Base-by-base conservation (phyloP, 2,113 vertebrate species). In the Columba janthina region DNA sequence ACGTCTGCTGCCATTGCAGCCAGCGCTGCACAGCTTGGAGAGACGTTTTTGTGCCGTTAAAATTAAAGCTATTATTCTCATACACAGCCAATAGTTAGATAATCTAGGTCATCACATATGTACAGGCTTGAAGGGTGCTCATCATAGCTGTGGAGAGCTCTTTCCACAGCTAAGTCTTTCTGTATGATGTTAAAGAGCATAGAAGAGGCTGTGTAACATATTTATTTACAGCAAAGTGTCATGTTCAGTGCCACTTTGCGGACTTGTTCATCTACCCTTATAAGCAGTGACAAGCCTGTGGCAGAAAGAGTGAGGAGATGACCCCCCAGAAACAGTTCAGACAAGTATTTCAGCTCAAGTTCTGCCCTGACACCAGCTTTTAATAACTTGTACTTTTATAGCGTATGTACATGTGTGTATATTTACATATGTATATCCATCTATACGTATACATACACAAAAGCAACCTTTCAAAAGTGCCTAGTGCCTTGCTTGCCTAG, bases 11-110 rank as follows among this genome's bases (percentile, higher is more conserved):
- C 79, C 56, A 29, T 10, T 66, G n/a, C 51, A 72, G 50, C 19
- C 17, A 85, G 25, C 1, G 1, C 31, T 0, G 0, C 1, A 0
- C 26, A 50, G 44, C 64, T 73, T 7, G 25, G 51, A 36, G 34
- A 85, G 46, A 58, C 42, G 28, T 20, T 32, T 89, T 66, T 82
- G 22, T n/a, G 5, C 36, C 1, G 0, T 25, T 61, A 10, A 21
- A 93, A 76, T 87, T 94, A 89, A 72, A 65, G 11, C 25, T 75
- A 21, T 89, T 79, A 21, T 44, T 82, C 42, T 81, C 26, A 38
- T 67, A 36, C 9, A 11, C 10, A 2, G 50, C 10, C 36, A 73
- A 26, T 58, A 48, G 26, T 42, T 79, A 29, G 67, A 67, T 75
- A 77, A 70, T 73, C 36, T 66, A 60, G 78, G 46, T 56, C 28